Conservation (phyloP, 2,888 invertebrate species). For the Trachelus stipa region DNA sequence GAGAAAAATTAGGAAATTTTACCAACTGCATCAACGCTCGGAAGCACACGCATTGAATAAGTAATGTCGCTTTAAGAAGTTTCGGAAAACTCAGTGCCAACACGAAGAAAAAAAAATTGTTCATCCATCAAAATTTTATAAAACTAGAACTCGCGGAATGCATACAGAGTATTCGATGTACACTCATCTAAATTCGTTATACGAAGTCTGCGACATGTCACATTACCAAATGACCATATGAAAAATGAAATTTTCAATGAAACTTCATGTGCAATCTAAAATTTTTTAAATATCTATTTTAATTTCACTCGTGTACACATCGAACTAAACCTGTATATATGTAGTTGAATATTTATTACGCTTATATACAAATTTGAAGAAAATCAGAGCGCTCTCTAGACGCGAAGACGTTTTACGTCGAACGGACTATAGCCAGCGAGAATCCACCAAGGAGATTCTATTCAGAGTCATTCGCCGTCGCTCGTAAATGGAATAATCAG, state of each 20-base stretch:
- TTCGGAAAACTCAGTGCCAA: background rate
- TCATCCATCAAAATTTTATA: background rate
- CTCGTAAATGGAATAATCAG: constrained; percentile 61
- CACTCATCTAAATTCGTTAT: too few relatives aligned
- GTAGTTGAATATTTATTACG: background rate
- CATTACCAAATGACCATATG: background rate
- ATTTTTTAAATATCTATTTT: background rate
- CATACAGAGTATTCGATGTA: background rate
- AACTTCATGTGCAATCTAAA: background rate
- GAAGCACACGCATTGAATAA: background rate
- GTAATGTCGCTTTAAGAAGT: background rate
- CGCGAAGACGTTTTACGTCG: background rate
- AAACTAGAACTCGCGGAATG: background rate
- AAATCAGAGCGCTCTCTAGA: background rate
- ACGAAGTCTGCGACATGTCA: background rate
- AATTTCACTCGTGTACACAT: background rate
- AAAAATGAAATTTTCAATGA: background rate
- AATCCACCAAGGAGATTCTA: constrained; percentile 41
- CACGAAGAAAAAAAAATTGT: background rate
- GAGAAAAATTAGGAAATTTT: background rate
- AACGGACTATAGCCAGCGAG: constrained; percentile 9
- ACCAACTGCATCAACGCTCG: too few relatives aligned
- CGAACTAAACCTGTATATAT: too few relatives aligned
- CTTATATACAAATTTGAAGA: background rate
- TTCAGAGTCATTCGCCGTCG: constrained; percentile 54